Percentiles rank a stretch among this genome's conserved stretches.
phyloP scores from a whole-genome alignment of 2,797 vertebrate species.

The Sphaeramia orbicularis region DNA sequence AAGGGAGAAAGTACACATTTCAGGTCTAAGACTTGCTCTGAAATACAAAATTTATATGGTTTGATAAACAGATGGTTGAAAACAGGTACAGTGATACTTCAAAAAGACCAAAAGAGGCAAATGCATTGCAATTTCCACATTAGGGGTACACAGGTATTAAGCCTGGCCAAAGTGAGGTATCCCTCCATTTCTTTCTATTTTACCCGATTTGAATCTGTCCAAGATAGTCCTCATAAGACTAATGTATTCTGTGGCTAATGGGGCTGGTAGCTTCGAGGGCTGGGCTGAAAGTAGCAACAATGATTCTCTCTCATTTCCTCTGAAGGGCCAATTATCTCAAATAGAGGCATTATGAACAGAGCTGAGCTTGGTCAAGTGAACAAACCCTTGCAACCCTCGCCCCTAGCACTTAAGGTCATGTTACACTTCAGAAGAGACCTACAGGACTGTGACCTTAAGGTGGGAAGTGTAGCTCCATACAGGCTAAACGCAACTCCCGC shows the following conservation, averaged over 20 bases:
- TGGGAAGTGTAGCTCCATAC: constrained; percentile 5
- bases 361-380: constrained; percentile 72
- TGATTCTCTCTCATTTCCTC: constrained; percentile 80
- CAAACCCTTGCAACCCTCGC: constrained; percentile 53
- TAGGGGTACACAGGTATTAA: constrained; percentile 24
- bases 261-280: constrained; percentile 72
- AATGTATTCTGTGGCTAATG: constrained; percentile 83
- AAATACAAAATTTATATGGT: constrained; percentile 16
- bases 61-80: constrained; percentile 28
- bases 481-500: background rate
- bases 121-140: constrained; percentile 26
- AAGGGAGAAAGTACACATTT: background rate
- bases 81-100: constrained; percentile 26
- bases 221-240: constrained; percentile 68
- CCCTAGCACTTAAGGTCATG: constrained; percentile 53
- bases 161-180: constrained; percentile 39
- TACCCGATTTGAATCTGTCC: constrained; percentile 73
- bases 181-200: constrained; percentile 62
- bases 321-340: constrained; percentile 86
- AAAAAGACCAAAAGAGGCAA: constrained; percentile 17
- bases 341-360: constrained; percentile 77
- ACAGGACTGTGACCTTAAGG: constrained; percentile 14
- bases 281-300: constrained; percentile 70
- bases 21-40: background rate
- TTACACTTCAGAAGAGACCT: constrained; percentile 31